A percentile compares a stretch with the other conserved stretches of the same genome.
Conservation (phyloP, 1,140 invertebrate species). For the Melitaea cinxia region DNA sequence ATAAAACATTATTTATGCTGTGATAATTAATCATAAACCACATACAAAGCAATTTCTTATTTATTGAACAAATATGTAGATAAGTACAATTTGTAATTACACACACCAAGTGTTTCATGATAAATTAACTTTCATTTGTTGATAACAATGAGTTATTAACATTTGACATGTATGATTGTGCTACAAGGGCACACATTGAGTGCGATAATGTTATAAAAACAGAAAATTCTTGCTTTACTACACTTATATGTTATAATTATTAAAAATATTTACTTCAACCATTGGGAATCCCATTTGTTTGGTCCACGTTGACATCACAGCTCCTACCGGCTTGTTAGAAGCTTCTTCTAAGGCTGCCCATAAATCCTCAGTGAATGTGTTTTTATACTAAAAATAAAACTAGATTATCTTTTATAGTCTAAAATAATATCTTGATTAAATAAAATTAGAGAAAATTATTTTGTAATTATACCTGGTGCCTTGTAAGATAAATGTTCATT, state of each 20-base stretch:
- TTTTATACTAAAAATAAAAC: constrained; percentile 65
- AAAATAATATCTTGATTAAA: background rate
- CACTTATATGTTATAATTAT: background rate
- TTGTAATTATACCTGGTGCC: constrained; percentile 84
- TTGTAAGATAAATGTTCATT: constrained; percentile 95
- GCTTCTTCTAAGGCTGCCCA: constrained; percentile 95
- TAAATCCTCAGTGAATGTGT: constrained; percentile 97
- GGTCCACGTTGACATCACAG: constrained; percentile 98
- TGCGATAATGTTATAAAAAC: background rate
- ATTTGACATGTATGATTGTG: background rate
- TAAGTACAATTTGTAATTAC: background rate
- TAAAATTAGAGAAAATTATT: background rate
- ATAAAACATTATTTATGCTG: too few species aligned
- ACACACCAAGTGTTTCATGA: background rate
- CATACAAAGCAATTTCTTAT: background rate
- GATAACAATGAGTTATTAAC: constrained; percentile 10
- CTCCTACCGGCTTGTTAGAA: constrained; percentile 94
- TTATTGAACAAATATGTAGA: background rate
- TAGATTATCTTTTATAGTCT: background rate
- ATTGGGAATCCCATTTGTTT: constrained; percentile 95
- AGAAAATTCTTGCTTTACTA: background rate
- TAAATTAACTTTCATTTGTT: constrained; percentile 5
- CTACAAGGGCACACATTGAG: background rate
- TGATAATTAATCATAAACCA: too few species aligned
- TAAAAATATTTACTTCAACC: constrained; percentile 69